Base-by-base conservation (phyloP, 1,140 invertebrate species). In the Sycophila sp. region DNA sequence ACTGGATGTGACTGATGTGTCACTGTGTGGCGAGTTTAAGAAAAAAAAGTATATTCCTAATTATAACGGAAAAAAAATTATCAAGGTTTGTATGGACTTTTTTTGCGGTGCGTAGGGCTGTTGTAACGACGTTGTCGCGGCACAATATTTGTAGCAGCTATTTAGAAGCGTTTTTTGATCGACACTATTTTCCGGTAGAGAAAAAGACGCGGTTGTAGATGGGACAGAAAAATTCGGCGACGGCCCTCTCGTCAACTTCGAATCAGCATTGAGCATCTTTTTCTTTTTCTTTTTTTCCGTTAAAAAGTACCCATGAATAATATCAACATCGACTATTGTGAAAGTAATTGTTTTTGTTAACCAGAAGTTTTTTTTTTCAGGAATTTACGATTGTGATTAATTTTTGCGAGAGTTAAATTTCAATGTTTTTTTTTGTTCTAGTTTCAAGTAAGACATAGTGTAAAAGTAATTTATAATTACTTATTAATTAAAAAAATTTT, bases 121-220 rank as follows among this genome's bases (percentile, higher is more conserved):
- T 42, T 26, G n/a, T 3, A 19, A 59, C 0, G 4, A 58, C n/a
- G n/a, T n/a, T 38, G 24, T 15, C 2, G 22, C 1, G n/a, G 17
- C 60, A 63, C 42, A 63, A 51, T 63, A 24, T 63, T 51, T 51
- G 30, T 63, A 34, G 32, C 30, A 63, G 60, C 38, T 47, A 62
- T 62, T 58, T 3, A 40, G 19, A 62, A 38, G 0, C 0, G 4
- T 32, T n/a, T n/a, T 42, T 47, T 22, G 26, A 62, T 47, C 17
- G n/a, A 47, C 22, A 62, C n/a, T 47, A 22, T 11, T 40, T 53
- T 15, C 19, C 32, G 17, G 15, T 1, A 34, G 11, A 55, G 24
- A 53, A n/a, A n/a, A n/a, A n/a, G n/a, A n/a, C n/a, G n/a, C n/a
- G 15, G 10, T 30, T 34, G 13, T 34, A 22, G 17, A 32, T 24